Evolutionary conservation across 1,140 invertebrate genomes (phyloP), one percentile per base, ranked within the genome.

Genomic region (Trachymyrmex septentrionalis): DNA sequence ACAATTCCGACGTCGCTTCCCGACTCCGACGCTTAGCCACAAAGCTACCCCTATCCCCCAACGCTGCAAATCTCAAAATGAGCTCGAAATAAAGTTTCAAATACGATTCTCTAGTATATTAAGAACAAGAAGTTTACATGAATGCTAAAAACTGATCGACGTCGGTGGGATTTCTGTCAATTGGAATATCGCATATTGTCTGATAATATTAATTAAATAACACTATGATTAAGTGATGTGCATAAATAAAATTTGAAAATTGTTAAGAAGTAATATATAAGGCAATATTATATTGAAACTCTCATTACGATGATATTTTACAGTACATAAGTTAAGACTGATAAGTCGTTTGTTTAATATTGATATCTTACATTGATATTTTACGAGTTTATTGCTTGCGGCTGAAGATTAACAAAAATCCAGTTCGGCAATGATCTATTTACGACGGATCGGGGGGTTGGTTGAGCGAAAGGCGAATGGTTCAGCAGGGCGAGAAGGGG

Each of bases 1-100:
- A 94, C 92, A 95, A 94, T 94, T 92, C 88, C 55, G 71, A 87
- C 90, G 64, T 87, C 67, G 67, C 88, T 90, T 67, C 19, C 24
- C 34, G 64, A 50, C 19, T 73, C 50, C 27, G 19, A 72, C 57
- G 77, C 64, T 89, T 81, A 90, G 84, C 77, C 87, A 78, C 80
- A 78, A 89, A 64, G 76, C 69, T 84, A 90, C 55, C 80, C 48
- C 69, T 88, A 76, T 88, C 86, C 67, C 88, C 81, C 63, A 34
- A 75, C 55, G 67, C 75, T 63, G 85, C 77, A 81, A 90, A 76
- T 90, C 82, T 77, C 82, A 80, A 85, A 90, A 84, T 84, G 75
- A 84, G 69, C 69, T 84, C 24, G 27, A 75, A 73, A 84, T 84
- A 84, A 84, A 84, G 55, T 84, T 84, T 30, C 55, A 38, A 71